phyloP scores from a whole-genome alignment of 2,888 invertebrate species.

The Nemapogon koenigi region DNA sequence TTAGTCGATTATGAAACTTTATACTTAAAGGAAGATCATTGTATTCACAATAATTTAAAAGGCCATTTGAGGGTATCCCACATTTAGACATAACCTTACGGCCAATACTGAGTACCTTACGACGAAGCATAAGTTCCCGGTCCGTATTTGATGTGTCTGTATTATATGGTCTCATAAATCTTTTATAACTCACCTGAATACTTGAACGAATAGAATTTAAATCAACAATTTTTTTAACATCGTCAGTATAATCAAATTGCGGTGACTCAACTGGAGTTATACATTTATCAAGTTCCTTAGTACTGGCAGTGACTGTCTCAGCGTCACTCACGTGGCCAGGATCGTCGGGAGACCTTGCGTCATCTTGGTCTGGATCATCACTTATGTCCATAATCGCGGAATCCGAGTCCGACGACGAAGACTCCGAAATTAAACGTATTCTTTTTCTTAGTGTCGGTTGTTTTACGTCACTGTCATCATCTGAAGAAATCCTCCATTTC shows the following conservation, averaged over 20 bases:
- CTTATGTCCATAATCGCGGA: not conserved
- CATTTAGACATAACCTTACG: constrained; percentile 37
- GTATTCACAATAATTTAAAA: constrained; percentile 40
- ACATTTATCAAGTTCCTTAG: constrained; percentile 16
- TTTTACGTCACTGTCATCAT: not conserved
- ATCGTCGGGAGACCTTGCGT: not conserved
- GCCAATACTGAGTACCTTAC: constrained; percentile 46
- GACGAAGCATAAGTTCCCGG: too few relatives aligned
- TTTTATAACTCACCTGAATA: too few relatives aligned
- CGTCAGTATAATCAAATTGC: constrained; percentile 16
- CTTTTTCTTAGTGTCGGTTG: not conserved
- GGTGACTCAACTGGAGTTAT: constrained; percentile 12
- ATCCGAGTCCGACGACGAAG: not conserved
- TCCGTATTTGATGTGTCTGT: too few relatives aligned
- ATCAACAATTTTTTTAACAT: constrained; percentile 28
- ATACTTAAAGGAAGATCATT: constrained; percentile 38
- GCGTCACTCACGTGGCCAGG: not conserved
- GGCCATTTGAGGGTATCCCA: constrained; percentile 33
- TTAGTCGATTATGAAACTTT: too few relatives aligned
- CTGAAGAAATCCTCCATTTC: not conserved
- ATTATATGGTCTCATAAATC: too few relatives aligned
- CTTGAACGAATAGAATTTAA: constrained; percentile 33
- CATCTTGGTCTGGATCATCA: not conserved
- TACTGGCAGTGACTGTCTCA: constrained; percentile 19
- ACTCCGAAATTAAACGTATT: not conserved